Conservation (phyloP, 2,888 invertebrate species). For the Eupithecia insigniata region DNA sequence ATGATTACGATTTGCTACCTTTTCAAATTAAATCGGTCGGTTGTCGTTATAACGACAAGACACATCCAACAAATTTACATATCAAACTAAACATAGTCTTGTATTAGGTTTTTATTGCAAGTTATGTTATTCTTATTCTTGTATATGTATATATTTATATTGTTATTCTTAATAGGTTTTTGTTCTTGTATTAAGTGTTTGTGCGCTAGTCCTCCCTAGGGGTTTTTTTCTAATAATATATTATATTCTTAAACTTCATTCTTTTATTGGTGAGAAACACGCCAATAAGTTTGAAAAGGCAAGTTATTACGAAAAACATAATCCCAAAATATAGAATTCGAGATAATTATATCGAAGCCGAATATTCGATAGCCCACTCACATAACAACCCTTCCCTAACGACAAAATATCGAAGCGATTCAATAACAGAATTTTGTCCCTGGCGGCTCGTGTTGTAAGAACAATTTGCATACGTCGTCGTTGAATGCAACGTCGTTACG, state of each 20-base stretch:
- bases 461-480: neutral
- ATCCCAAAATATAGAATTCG: neutral
- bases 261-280: too few species aligned
- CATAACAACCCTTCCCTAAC: neutral
- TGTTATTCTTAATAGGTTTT: too few species aligned
- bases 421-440: neutral
- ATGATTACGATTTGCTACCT: neutral
- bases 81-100: neutral
- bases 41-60: neutral
- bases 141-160: too few species aligned
- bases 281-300: neutral
- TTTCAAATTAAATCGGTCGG: neutral
- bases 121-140: too few species aligned
- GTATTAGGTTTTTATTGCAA: too few species aligned
- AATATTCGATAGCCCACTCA: neutral
- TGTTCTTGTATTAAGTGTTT: too few species aligned
- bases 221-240: too few species aligned
- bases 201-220: too few species aligned
- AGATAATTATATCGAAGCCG: neutral
- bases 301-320: neutral
- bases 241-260: too few species aligned
- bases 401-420: neutral
- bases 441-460: neutral
- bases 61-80: neutral
- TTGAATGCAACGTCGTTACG: constrained; percentile 14